Conservation (phyloP, 2,797 vertebrate genomes). For the Ptychobarbus kaznakovi region DNA sequence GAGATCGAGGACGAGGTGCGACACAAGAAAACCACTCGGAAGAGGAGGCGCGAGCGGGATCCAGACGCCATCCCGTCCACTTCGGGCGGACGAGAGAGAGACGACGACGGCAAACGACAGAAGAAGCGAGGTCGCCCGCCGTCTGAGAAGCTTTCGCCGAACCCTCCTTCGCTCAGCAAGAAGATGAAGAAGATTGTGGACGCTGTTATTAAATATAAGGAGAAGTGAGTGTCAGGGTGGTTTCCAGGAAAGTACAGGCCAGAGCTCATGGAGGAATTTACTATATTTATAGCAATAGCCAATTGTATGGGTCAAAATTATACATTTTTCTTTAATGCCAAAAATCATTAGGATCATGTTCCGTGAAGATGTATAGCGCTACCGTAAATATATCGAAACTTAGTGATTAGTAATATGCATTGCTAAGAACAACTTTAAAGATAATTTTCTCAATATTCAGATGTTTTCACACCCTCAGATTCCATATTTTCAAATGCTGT, state of each 20-base stretch:
- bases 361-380: too few relatives aligned
- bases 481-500: too few relatives aligned
- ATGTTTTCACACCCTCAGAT: too few relatives aligned
- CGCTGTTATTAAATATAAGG: slow-evolving; percentile 93
- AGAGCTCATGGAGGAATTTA: too few relatives aligned
- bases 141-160: slow-evolving; percentile 88
- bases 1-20: slow-evolving; percentile 93
- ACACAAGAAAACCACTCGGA: slow-evolving; percentile 90
- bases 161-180: slow-evolving; percentile 88
- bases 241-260: not conserved
- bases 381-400: too few relatives aligned
- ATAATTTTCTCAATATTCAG: too few relatives aligned
- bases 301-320: too few relatives aligned
- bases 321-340: too few relatives aligned
- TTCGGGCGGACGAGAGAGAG: slow-evolving; percentile 82
- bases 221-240: slow-evolving; percentile 80
- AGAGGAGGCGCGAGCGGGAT: slow-evolving; percentile 87
- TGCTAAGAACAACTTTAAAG: too few relatives aligned
- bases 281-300: too few relatives aligned
- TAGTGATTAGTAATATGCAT: too few relatives aligned
- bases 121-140: slow-evolving; percentile 91
- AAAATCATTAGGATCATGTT: too few relatives aligned
- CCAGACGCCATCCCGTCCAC: slow-evolving; percentile 78
- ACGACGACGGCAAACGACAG: slow-evolving; percentile 90
- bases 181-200: slow-evolving; percentile 97